Evolutionary conservation across 2,797 vertebrate species (phyloP).

Genomic region (Neopelma chrysocephalum): DNA sequence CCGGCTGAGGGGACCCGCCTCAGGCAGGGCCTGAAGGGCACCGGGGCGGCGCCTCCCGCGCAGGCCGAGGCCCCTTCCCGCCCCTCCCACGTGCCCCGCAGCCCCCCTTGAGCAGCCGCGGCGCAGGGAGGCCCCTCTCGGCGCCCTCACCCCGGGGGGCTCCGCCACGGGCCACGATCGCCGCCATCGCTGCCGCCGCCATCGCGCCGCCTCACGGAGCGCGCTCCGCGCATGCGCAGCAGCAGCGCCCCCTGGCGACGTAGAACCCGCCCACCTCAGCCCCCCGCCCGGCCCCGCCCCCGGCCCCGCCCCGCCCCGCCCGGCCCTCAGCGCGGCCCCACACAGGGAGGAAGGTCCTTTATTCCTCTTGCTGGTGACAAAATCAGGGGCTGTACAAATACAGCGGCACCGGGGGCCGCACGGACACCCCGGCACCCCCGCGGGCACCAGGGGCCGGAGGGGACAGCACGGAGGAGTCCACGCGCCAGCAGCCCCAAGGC

Average conservation of each 20-base stretch:
- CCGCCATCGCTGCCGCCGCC: neutral
- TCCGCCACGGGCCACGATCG: neutral
- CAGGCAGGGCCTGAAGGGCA: neutral
- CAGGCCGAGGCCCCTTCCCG: neutral
- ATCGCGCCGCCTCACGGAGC: neutral
- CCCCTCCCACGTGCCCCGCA: neutral
- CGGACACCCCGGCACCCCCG: neutral
- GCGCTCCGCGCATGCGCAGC: neutral
- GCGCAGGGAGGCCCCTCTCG: neutral
- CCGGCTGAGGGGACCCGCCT: neutral
- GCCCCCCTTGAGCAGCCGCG: neutral
- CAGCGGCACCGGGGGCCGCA: neutral
- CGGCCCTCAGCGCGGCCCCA: neutral
- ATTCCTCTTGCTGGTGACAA: conserved; percentile 71
- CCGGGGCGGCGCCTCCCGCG: neutral
- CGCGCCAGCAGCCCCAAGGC: neutral
- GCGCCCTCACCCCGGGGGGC: neutral
- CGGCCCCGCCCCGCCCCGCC: neutral
- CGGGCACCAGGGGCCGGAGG: neutral
- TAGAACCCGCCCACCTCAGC: too few relatives aligned
- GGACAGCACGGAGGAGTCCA: neutral
- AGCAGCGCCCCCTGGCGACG: neutral
- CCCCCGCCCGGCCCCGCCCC: neutral
- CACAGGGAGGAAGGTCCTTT: neutral
- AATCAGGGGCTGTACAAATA: neutral